Conservation (phyloP, 2,888 invertebrate genomes). For the Lapara coniferarum region DNA sequence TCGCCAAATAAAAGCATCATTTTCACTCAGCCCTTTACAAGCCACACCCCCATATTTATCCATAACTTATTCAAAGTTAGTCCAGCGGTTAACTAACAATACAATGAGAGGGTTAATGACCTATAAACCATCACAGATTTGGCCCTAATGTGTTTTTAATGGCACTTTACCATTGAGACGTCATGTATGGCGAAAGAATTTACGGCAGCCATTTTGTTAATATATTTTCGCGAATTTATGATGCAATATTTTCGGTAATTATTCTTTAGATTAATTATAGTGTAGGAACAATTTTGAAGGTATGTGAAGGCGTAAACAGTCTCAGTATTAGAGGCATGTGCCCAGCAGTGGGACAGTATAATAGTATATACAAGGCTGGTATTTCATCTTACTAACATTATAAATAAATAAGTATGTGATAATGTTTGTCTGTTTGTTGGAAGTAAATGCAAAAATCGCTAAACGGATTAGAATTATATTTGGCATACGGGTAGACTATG, state of each 20-base stretch:
- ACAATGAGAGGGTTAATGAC: constrained; percentile 66
- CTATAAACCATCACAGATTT: constrained; percentile 67
- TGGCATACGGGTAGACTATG: no score
- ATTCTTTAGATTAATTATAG: constrained; percentile 8
- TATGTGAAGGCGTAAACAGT: no score
- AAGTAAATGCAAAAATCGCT: no score
- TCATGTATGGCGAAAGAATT: constrained; percentile 69
- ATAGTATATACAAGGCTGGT: no score
- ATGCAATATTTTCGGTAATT: constrained; percentile 14
- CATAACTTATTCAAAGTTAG: constrained; percentile 23
- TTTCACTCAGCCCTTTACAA: neutral
- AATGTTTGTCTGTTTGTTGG: no score
- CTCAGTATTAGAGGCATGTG: no score
- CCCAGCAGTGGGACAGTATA: no score
- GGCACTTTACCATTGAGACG: constrained; percentile 75
- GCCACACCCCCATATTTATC: constrained; percentile 16
- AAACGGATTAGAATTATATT: no score
- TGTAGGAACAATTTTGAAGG: neutral
- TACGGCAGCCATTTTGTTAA: constrained; percentile 43
- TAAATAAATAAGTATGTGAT: no score
- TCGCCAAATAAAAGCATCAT: neutral
- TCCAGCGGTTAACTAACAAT: constrained; percentile 52
- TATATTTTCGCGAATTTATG: constrained; percentile 13
- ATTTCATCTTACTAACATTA: no score
- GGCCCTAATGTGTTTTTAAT: constrained; percentile 78